Evolutionary conservation across 2,888 invertebrate species (phyloP).

Genomic region (Teleogryllus oceanicus): DNA sequence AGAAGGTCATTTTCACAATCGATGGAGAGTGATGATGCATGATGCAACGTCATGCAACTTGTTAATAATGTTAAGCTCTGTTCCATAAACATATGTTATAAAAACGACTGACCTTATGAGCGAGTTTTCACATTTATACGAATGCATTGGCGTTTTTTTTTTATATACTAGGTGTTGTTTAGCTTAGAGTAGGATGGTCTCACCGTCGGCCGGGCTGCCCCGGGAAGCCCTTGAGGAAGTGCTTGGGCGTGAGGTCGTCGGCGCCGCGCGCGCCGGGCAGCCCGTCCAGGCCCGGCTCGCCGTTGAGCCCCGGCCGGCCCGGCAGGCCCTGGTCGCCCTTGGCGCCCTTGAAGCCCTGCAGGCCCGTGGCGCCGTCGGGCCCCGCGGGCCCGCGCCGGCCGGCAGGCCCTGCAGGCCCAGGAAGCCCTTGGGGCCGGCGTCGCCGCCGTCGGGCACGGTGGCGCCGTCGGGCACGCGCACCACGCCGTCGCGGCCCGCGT

Average conservation of each 20-base stretch:
- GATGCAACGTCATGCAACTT: too few relatives aligned
- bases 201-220: conserved; percentile 42
- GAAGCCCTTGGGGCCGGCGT: conserved; percentile 55
- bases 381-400: conserved; percentile 42
- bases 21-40: too few relatives aligned
- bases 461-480: not conserved
- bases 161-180: too few relatives aligned
- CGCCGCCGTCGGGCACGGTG: conserved; percentile 43
- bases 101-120: too few relatives aligned
- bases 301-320: conserved; percentile 51
- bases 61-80: too few relatives aligned
- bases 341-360: conserved; percentile 42
- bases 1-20: too few relatives aligned
- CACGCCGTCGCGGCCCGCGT: conserved; percentile 60
- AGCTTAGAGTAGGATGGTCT: too few relatives aligned
- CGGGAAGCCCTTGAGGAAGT: conserved; percentile 51
- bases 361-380: conserved; percentile 40
- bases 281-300: conserved; percentile 50
- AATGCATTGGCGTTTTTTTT: too few relatives aligned
- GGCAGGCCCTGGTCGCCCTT: conserved; percentile 44
- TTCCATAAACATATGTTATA: too few relatives aligned
- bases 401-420: conserved; percentile 47
- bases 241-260: conserved; percentile 51
- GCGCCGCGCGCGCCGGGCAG: conserved; percentile 57
- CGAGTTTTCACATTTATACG: too few relatives aligned